These are phyloP conservation scores for Palaemon carinicauda DNA, from an alignment of 1,140 invertebrate species.

Conservation along the genomic window DNA sequence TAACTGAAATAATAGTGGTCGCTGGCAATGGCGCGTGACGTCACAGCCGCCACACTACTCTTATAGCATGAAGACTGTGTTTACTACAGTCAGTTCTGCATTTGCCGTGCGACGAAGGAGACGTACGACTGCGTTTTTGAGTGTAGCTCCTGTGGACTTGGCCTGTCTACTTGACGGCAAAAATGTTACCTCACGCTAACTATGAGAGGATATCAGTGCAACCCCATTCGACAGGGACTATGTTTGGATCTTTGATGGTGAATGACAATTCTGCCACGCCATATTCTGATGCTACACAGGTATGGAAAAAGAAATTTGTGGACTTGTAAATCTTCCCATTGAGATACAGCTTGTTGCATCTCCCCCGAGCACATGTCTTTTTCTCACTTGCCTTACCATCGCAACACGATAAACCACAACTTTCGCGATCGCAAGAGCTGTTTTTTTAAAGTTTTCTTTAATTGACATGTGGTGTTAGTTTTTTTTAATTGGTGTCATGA, in stretches of 20 bases:
- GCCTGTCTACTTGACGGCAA: slow-evolving; percentile 30
- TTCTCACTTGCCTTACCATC: background rate
- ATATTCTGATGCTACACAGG: slow-evolving; percentile 95
- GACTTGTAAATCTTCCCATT: slow-evolving; percentile 16
- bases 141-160: slow-evolving; percentile 41
- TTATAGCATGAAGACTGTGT: slow-evolving; percentile 43
- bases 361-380: no score
- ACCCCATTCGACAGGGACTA: background rate
- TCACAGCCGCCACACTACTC: slow-evolving; percentile 33
- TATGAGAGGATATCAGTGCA: slow-evolving; percentile 38
- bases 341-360: background rate
- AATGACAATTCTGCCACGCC: slow-evolving; percentile 90
- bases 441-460: background rate
- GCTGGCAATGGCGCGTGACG: slow-evolving; percentile 20
- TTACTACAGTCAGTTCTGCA: slow-evolving; percentile 43
- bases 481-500: background rate
- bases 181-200: slow-evolving; percentile 45
- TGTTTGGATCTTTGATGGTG: slow-evolving; percentile 72
- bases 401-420: no score
- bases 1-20: background rate
- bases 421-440: no score
- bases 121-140: background rate
- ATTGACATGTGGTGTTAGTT: background rate
- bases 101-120: slow-evolving; percentile 38
- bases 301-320: slow-evolving; percentile 66